phyloP scores from a whole-genome alignment of 2,888 invertebrate genomes.

The Urechis unicinctus region DNA sequence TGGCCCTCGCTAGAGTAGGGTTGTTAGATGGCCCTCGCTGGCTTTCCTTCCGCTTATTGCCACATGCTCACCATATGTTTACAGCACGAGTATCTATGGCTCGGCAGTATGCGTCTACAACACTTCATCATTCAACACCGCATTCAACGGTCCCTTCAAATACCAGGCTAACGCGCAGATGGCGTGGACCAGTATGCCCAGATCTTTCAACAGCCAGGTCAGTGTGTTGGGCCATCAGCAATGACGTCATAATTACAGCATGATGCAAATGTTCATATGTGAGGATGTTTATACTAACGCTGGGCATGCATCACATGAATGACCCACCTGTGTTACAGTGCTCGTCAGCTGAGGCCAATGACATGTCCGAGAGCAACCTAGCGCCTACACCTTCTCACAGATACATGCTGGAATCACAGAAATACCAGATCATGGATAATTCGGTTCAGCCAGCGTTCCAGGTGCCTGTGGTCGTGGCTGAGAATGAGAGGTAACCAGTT shows the following conservation, averaged over 20 bases:
- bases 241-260: no score
- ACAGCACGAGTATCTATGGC: conserved; percentile 74
- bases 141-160: conserved; percentile 81
- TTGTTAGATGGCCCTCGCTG: no score
- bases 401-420: conserved; percentile 46
- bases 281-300: no score
- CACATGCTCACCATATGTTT: no score
- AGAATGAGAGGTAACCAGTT: conserved; percentile 56
- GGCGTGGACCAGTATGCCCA: conserved; percentile 68
- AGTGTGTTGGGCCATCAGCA: no score
- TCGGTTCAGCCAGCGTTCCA: conserved; percentile 71
- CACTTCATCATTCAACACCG: conserved; percentile 69
- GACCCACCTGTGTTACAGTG: background rate
- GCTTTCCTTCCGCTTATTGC: no score
- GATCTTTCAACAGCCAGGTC: no score
- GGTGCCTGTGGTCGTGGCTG: conserved; percentile 65
- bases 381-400: conserved; percentile 12
- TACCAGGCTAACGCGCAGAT: conserved; percentile 70
- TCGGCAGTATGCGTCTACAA: conserved; percentile 89
- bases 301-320: no score
- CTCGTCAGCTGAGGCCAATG: background rate
- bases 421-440: conserved; percentile 81
- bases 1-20: no score
- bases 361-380: no score
- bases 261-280: no score